Conservation (phyloP, 2,113 vertebrate genomes). For the Paralichthys olivaceus region DNA sequence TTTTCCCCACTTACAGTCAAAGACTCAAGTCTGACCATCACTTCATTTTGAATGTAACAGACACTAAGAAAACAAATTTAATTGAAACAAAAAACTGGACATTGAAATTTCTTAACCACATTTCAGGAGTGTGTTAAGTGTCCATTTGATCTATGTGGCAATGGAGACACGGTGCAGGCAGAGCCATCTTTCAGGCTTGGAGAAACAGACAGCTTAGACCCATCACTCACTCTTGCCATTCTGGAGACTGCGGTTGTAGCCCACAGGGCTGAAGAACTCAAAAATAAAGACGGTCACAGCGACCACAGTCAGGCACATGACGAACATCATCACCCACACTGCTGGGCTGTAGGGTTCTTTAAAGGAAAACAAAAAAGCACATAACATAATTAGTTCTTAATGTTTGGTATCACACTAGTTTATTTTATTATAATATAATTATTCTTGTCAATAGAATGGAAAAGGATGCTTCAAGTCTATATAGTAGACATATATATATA, state of each 20-base stretch:
- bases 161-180: slow-evolving; percentile 31
- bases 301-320: slow-evolving; percentile 96
- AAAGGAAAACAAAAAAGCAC: slow-evolving; percentile 11
- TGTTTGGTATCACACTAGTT: background rate
- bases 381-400: background rate
- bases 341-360: slow-evolving; percentile 95
- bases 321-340: slow-evolving; percentile 98
- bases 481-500: background rate
- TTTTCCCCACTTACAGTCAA: slow-evolving; percentile 31
- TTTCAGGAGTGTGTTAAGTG: slow-evolving; percentile 9
- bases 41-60: background rate
- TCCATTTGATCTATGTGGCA: slow-evolving; percentile 42
- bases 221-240: slow-evolving; percentile 90
- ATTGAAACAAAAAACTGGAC: background rate
- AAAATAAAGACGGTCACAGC: slow-evolving; percentile 97
- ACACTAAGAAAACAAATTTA: slow-evolving; percentile 1
- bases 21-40: slow-evolving; percentile 14
- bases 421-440: background rate
- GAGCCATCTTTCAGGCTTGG: slow-evolving; percentile 39
- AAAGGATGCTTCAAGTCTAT: background rate
- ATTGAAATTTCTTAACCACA: background rate
- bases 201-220: slow-evolving; percentile 35
- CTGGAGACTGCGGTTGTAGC: slow-evolving; percentile 88
- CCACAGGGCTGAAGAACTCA: slow-evolving; percentile 92
- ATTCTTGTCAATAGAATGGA: slow-evolving; percentile 1